Conservation (phyloP, 1,140 invertebrate genomes). For the Tigriopus japonicus region DNA sequence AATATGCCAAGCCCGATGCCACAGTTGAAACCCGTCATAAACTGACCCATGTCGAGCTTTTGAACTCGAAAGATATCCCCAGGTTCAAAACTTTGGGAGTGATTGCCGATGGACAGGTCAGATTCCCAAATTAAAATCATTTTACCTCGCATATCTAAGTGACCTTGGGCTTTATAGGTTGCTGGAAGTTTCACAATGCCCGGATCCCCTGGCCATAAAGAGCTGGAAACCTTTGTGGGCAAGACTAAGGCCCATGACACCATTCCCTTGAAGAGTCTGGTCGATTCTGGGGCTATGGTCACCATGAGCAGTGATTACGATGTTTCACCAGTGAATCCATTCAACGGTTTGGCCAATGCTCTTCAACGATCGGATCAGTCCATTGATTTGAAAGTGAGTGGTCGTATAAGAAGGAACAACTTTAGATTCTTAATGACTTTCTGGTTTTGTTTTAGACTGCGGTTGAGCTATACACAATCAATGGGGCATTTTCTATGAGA, state of each 20-base stretch:
- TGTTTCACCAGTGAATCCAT: not conserved
- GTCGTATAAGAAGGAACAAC: not conserved
- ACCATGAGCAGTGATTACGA: not conserved
- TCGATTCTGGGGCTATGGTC: not conserved
- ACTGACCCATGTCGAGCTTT: not conserved
- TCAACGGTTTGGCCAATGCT: not conserved
- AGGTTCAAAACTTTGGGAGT: not conserved
- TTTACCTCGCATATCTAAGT: not conserved
- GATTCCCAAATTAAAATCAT: not conserved
- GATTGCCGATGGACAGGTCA: not conserved
- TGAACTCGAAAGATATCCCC: not conserved
- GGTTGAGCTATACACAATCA: not conserved
- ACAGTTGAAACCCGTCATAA: not conserved
- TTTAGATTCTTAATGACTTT: not conserved
- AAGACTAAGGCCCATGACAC: not conserved
- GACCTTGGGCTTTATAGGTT: too few relatives aligned
- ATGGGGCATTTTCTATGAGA: not conserved
- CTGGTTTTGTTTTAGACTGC: not conserved
- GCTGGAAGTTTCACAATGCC: too few relatives aligned
- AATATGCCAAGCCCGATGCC: not conserved
- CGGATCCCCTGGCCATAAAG: not conserved
- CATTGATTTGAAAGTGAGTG: not conserved
- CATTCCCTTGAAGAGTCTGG: not conserved
- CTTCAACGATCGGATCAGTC: not conserved
- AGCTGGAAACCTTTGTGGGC: not conserved